Base-by-base conservation (phyloP, 2,113 vertebrate species). In the Oophaga pumilio region DNA sequence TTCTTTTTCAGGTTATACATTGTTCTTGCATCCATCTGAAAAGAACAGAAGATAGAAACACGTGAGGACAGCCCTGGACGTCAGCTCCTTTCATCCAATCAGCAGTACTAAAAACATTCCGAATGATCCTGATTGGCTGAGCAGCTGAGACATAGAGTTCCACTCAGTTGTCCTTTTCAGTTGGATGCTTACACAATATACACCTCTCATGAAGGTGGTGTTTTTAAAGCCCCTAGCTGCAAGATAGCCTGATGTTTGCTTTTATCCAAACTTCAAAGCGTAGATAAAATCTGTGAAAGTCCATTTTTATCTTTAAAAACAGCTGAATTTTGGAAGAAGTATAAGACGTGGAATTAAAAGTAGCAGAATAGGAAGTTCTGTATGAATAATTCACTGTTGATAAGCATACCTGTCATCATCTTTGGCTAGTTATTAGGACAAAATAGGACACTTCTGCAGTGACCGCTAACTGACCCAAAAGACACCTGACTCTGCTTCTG, bases 381-480 rank as follows among this genome's bases (percentile, higher is more conserved):
- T 49, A 74, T 74, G 43, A 74, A 74, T 74, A 74, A 50, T 74
- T 74, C 71, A 74, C 0, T 50, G 43, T 74, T 33, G 11, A 50
- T 49, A 50, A 22, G 49, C 71, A 74, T 50, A 50, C 33, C 71
- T 74, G 71, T 74, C 71, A 73, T 18, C 69, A 43, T 43, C 22
- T 49, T 20, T 49, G 71, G 33, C 50, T 11, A 74, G 17, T 11
- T 74, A 74, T 74, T 74, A 74, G 71, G 18, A 74, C 71, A 49
- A 74, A 74, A 74, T 74, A 74, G 43, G 71, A 74, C 71, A 74
- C 9, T 50, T 74, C 43, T 74, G 33, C 71, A 5, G 9, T 74
- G 71, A 50, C 71, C 43, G 71, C 5, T 50, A 20, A 17, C 17
- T 50, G 71, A 74, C 71, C 43, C 43, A 74, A 18, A 74, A 74